Conservation (phyloP, 2,888 invertebrate species). For the Panorpa germanica region DNA sequence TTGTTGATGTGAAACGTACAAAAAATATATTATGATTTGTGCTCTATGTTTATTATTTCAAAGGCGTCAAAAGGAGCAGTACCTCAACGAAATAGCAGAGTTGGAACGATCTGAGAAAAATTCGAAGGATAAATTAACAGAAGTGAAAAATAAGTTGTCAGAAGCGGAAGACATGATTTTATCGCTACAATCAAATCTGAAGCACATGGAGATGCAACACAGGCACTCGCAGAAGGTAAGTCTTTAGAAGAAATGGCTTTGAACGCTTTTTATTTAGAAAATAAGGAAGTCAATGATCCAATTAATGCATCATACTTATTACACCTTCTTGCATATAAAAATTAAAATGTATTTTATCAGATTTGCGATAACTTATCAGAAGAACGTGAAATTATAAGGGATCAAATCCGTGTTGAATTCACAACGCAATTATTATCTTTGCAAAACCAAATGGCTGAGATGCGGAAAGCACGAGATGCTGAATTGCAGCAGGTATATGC, state of each 20-base stretch:
- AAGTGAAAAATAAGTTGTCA: conserved; percentile 41
- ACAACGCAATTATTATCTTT: conserved; percentile 8
- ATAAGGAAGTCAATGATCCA: too few species aligned
- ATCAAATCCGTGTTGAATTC: conserved; percentile 9
- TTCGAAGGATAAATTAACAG: conserved; percentile 43
- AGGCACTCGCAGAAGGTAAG: conserved; percentile 40
- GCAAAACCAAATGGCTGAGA: conserved; percentile 34
- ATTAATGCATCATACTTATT: too few species aligned
- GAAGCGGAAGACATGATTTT: conserved; percentile 42
- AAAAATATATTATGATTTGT: too few species aligned
- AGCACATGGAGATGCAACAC: conserved; percentile 46
- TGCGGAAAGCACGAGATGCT: conserved; percentile 48
- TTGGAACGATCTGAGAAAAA: conserved; percentile 45
- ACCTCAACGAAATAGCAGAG: conserved; percentile 48
- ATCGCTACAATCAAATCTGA: conserved; percentile 34
- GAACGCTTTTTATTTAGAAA: too few species aligned
- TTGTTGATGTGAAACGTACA: conserved; percentile 11
- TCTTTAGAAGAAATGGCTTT: too few species aligned
- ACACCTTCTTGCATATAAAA: too few species aligned
- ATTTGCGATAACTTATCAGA: too few species aligned
- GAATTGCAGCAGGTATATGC: conserved; percentile 65
- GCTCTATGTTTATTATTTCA: conserved; percentile 12
- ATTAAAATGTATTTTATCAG: too few species aligned
- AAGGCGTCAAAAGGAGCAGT: conserved; percentile 58
- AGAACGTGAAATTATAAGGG: too few species aligned